phyloP scores from a whole-genome alignment of 2,888 invertebrate species.

The Nineta flava region DNA sequence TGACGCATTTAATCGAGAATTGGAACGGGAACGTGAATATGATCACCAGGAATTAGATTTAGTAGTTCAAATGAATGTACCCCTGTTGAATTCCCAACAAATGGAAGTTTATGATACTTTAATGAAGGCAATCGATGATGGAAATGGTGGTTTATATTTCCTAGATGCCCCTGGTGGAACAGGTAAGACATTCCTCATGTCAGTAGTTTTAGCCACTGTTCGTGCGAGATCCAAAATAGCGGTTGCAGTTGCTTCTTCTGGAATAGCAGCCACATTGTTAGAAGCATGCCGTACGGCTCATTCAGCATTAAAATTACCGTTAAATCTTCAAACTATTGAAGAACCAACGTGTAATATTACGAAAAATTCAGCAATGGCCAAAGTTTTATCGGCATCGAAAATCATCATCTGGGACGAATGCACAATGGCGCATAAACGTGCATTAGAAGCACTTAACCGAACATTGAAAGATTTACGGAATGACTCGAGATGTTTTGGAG shows the following conservation, averaged over 20 bases:
- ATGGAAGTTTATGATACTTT: slow-evolving; percentile 12
- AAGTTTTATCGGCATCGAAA: slow-evolving; percentile 16
- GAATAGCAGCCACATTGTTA: slow-evolving; percentile 14
- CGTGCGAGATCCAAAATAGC: slow-evolving; percentile 14
- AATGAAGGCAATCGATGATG: slow-evolving; percentile 15
- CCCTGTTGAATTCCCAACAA: slow-evolving; percentile 8
- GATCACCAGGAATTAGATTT: slow-evolving; percentile 10
- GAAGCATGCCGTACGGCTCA: slow-evolving; percentile 12
- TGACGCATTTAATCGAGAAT: slow-evolving; percentile 17
- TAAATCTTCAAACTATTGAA: slow-evolving; percentile 17
- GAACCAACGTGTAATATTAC: slow-evolving; percentile 17
- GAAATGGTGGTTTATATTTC: slow-evolving; percentile 16
- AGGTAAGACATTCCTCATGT: slow-evolving; percentile 13
- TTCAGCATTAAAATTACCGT: slow-evolving; percentile 15
- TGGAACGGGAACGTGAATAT: slow-evolving; percentile 19
- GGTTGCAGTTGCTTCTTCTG: slow-evolving; percentile 17
- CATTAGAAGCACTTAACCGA: slow-evolving; percentile 17
- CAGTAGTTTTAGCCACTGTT: slow-evolving; percentile 15
- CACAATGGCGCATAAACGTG: too few relatives aligned
- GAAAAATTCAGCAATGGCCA: slow-evolving; percentile 18
- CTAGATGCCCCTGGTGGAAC: slow-evolving; percentile 9
- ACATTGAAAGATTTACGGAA: too few relatives aligned
- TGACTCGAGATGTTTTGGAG: too few relatives aligned
- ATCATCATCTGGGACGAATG: too few relatives aligned
- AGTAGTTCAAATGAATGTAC: slow-evolving; percentile 7